Percentiles rank a stretch among this genome's conserved stretches.
phyloP scores from a whole-genome alignment of 2,113 vertebrate genomes.

The Fukomys damarensis region DNA sequence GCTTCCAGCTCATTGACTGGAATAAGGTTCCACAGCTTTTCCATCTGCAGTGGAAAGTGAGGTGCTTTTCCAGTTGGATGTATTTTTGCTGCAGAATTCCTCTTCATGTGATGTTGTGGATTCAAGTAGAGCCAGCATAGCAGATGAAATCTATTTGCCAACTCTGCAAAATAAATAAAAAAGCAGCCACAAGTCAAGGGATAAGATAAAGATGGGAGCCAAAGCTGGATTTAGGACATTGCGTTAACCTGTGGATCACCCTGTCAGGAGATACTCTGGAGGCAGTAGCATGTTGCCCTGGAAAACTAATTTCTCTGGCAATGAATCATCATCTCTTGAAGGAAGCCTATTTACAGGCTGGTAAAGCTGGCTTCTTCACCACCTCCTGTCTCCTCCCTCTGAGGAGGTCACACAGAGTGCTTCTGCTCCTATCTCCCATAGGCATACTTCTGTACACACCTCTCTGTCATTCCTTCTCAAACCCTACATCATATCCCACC shows the following conservation, averaged over 20 bases:
- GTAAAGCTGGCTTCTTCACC: not conserved
- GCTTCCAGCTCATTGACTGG: not conserved
- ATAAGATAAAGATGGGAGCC: not conserved
- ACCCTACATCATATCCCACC: not conserved
- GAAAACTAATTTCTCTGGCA: not conserved
- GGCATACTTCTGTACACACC: not conserved
- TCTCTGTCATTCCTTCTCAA: not conserved
- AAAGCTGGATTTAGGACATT: not conserved
- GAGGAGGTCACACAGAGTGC: not conserved
- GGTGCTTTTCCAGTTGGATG: not conserved
- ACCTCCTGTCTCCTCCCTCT: fast-evolving
- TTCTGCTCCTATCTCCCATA: not conserved
- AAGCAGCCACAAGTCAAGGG: not conserved
- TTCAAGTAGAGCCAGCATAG: not conserved
- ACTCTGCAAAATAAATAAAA: not conserved
- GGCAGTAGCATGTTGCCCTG: not conserved
- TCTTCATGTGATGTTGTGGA: not conserved
- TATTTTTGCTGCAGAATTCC: not conserved
- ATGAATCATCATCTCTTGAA: not conserved
- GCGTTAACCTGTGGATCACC: not conserved
- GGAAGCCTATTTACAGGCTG: not conserved
- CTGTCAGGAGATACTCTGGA: not conserved
- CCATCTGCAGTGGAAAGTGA: not conserved
- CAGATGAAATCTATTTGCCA: not conserved
- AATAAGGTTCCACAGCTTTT: not conserved